Conservation (phyloP, 2,797 vertebrate species). For the Iguana delicatissima region DNA sequence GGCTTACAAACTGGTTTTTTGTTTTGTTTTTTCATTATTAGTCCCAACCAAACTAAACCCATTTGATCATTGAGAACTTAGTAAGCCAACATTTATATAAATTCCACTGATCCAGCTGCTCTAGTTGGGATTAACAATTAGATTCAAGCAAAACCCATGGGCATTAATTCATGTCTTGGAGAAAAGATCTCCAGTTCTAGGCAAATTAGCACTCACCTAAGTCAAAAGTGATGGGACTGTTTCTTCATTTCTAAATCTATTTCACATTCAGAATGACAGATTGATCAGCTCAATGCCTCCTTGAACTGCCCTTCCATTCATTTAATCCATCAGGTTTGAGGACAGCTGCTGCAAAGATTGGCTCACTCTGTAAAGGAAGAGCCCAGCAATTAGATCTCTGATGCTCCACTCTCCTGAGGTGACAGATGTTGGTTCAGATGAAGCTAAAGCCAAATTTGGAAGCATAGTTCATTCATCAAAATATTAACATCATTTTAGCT, state of each 20-base stretch:
- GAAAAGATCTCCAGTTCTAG: slow-evolving; percentile 31
- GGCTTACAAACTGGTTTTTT: background rate
- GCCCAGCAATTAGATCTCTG: background rate
- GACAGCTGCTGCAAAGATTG: slow-evolving; percentile 35
- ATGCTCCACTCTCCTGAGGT: background rate
- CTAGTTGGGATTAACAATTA: too few species aligned
- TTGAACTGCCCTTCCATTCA: background rate
- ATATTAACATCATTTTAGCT: background rate
- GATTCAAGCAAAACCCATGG: background rate
- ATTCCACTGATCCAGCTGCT: too few species aligned
- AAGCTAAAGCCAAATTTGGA: background rate
- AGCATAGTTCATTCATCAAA: background rate
- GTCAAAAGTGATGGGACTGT: slow-evolving; percentile 26
- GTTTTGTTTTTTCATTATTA: background rate
- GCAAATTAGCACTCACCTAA: background rate
- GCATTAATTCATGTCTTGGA: background rate
- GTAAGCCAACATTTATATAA: too few species aligned
- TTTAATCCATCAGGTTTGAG: background rate
- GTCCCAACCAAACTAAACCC: too few species aligned
- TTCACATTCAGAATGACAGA: too few species aligned
- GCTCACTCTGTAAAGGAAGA: slow-evolving; percentile 25
- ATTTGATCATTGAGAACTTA: too few species aligned
- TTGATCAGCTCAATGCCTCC: background rate
- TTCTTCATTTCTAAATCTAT: slow-evolving; percentile 45
- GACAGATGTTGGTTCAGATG: background rate